These are phyloP conservation scores for Sycophaga agraensis DNA, from an alignment of 1,140 invertebrate species.

Conservation along the genomic window DNA sequence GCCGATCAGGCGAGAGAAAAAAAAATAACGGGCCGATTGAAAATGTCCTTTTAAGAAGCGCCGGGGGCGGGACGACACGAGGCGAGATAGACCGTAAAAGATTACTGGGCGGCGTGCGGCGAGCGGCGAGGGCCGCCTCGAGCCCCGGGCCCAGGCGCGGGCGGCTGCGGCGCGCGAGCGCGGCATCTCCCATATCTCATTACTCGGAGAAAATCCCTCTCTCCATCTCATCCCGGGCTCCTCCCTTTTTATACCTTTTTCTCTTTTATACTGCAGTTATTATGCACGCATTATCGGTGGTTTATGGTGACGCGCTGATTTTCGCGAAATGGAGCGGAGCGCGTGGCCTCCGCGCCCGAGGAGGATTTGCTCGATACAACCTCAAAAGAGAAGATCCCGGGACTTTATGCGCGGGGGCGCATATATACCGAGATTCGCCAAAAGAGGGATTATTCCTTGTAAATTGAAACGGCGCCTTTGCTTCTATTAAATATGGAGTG, in stretches of 20 bases:
- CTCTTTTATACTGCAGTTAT: conserved; percentile 43
- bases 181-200: conserved; percentile 49
- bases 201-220: conserved; percentile 47
- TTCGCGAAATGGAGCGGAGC: conserved; percentile 11
- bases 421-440: conserved; percentile 2
- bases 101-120: conserved; percentile 48
- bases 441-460: conserved; percentile 13
- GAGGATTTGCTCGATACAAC: conserved; percentile 22
- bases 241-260: conserved; percentile 36
- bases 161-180: conserved; percentile 32
- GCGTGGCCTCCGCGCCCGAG: too few relatives aligned
- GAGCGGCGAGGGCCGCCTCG: conserved; percentile 24
- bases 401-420: conserved; percentile 16
- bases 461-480: conserved; percentile 25
- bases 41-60: conserved; percentile 24
- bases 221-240: conserved; percentile 18
- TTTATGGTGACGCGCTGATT: conserved; percentile 39
- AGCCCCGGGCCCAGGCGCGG: conserved; percentile 15
- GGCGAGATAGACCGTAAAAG: conserved; percentile 52
- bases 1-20: too few relatives aligned
- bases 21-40: too few relatives aligned
- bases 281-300: conserved; percentile 44
- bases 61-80: conserved; percentile 25
- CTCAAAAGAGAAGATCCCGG: conserved; percentile 15
- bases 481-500: too few relatives aligned